Conservation (phyloP, 2,888 invertebrate genomes). For the Tipula lateralis region DNA sequence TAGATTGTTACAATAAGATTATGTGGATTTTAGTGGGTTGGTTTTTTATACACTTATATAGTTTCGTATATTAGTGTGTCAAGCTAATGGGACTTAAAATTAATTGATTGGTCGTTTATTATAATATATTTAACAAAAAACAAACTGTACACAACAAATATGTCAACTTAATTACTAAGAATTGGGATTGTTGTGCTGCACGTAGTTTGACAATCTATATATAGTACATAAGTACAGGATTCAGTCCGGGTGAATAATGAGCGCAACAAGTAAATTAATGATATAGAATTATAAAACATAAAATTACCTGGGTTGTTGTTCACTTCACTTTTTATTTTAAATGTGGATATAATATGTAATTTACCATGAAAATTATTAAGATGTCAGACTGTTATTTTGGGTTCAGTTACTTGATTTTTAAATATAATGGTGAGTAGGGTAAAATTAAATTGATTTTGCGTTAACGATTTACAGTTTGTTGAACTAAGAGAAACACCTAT, state of each 20-base stretch:
- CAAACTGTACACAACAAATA: neutral
- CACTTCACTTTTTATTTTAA: neutral
- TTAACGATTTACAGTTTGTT: neutral
- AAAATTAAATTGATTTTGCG: neutral
- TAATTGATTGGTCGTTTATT: neutral
- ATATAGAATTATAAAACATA: neutral
- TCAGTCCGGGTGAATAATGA: neutral
- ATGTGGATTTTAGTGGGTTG: neutral
- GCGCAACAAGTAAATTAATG: conserved; percentile 9
- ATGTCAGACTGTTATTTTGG: neutral
- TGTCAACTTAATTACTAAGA: neutral
- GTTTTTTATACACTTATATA: neutral
- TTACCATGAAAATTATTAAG: neutral
- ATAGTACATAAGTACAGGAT: neutral
- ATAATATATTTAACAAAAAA: no score
- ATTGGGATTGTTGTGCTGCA: neutral
- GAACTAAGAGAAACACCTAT: no score
- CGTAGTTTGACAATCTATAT: no score
- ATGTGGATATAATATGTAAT: neutral
- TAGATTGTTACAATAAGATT: neutral
- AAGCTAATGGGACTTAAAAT: neutral
- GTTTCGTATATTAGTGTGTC: neutral
- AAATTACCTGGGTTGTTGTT: neutral
- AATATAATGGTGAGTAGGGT: neutral
- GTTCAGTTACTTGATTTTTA: neutral